Percentiles rank a stretch among this genome's conserved stretches.
Evolutionary conservation across 2,888 invertebrate genomes (phyloP).

Genomic region (Elegia similella): DNA sequence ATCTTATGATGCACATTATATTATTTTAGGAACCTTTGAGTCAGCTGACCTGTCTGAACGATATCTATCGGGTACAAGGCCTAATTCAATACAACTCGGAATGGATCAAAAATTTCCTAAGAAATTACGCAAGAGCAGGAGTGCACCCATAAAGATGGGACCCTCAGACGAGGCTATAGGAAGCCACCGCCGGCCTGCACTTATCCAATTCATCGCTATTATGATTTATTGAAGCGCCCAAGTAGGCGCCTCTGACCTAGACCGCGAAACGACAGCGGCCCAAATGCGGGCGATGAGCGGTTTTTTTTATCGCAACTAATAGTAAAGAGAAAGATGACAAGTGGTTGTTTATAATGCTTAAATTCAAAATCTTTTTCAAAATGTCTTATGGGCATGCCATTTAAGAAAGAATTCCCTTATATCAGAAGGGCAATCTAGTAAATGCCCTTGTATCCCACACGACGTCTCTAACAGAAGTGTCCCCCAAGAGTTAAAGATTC

Average conservation of each 20-base stretch:
- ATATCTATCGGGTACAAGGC: not conserved
- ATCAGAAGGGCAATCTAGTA: no score
- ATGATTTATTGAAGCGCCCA: constrained; percentile 71
- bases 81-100: not conserved
- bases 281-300: not conserved
- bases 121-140: not conserved
- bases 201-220: constrained; percentile 77
- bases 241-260: constrained; percentile 70
- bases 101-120: not conserved
- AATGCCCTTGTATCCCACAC: no score
- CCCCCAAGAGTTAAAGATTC: no score
- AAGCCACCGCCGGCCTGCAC: constrained; percentile 61
- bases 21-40: no score
- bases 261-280: constrained; percentile 39
- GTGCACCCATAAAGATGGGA: constrained; percentile 25
- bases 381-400: no score
- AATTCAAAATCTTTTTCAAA: no score
- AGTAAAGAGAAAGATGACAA: no score
- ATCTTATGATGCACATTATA: no score
- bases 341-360: no score
- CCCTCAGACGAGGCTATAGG: constrained; percentile 73
- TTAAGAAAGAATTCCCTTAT: no score
- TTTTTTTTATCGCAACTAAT: not conserved
- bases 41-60: no score
- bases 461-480: no score